Percentiles rank a stretch among this genome's conserved stretches.
Evolutionary conservation across 2,888 invertebrate genomes (phyloP).

Genomic region (Beris morrisii): DNA sequence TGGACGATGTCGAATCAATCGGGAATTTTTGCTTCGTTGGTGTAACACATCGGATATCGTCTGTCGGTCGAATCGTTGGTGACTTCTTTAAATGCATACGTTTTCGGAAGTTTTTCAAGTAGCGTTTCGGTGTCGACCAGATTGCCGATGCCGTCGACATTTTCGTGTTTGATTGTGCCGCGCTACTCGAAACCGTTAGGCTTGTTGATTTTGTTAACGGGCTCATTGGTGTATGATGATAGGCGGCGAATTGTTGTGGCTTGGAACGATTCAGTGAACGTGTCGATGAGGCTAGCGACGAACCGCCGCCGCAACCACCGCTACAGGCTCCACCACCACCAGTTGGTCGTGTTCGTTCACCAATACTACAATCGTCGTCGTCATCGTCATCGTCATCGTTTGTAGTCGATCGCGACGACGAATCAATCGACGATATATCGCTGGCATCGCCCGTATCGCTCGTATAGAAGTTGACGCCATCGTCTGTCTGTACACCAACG

Average conservation of each 20-base stretch:
- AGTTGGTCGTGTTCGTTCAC: neutral
- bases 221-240: neutral
- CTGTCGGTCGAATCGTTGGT: neutral
- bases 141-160: neutral
- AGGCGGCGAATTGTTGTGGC: neutral
- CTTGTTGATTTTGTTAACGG: neutral
- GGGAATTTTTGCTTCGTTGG: neutral
- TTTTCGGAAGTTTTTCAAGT: neutral
- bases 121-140: neutral
- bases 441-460: constrained; percentile 33
- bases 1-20: neutral
- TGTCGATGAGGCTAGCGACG: constrained; percentile 4
- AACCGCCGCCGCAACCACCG: neutral
- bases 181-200: neutral
- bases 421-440: constrained; percentile 28
- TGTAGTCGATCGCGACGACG: neutral
- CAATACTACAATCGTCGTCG: neutral
- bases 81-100: neutral
- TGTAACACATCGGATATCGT: neutral
- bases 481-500: constrained; percentile 9
- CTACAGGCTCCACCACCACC: neutral
- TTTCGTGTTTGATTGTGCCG: neutral
- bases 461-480: constrained; percentile 9
- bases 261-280: neutral
- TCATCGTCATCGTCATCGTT: neutral